These are phyloP conservation scores for Meandrusa payeni DNA, from an alignment of 2,888 invertebrate species.

Conservation along the genomic window DNA sequence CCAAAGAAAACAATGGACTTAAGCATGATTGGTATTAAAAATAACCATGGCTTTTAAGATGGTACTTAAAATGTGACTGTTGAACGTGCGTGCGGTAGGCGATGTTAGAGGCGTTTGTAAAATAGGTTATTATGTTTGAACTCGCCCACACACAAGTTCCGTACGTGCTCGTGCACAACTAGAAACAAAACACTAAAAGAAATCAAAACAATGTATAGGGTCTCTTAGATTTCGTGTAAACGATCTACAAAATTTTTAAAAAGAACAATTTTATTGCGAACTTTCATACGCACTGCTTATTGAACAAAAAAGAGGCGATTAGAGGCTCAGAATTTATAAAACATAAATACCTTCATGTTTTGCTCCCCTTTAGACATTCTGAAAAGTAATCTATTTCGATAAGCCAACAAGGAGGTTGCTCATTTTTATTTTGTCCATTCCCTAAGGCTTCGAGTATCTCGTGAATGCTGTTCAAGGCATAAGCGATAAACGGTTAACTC, in stretches of 20 bases:
- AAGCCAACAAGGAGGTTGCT: slow-evolving; percentile 75
- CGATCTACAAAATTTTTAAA: too few species aligned
- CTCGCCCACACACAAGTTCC: slow-evolving; percentile 64
- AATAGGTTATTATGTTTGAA: slow-evolving; percentile 62
- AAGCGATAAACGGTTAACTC: slow-evolving; percentile 9
- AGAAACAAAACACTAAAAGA: slow-evolving; percentile 40
- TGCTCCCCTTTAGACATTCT: slow-evolving; percentile 61
- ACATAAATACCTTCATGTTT: slow-evolving; percentile 44
- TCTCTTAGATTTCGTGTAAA: too few species aligned
- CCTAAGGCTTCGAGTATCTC: slow-evolving; percentile 69
- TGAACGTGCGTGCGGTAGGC: slow-evolving; percentile 71
- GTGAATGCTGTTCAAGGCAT: slow-evolving; percentile 39
- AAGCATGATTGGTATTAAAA: slow-evolving; percentile 60
- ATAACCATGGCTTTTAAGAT: slow-evolving; percentile 57
- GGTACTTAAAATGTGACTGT: slow-evolving; percentile 64
- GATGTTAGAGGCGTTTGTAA: slow-evolving; percentile 55
- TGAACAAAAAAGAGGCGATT: too few species aligned
- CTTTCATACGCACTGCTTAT: too few species aligned
- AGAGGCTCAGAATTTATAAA: slow-evolving; percentile 53
- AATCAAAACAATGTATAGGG: slow-evolving; percentile 27
- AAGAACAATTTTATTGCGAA: too few species aligned
- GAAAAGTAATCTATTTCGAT: slow-evolving; percentile 77
- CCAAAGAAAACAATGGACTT: slow-evolving; percentile 67
- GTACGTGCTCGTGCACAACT: slow-evolving; percentile 47
- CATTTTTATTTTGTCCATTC: slow-evolving; percentile 78